Evolutionary conservation across 2,888 invertebrate species (phyloP), one percentile per base, ranked within the genome.

Genomic region (Dendrolimus pini): DNA sequence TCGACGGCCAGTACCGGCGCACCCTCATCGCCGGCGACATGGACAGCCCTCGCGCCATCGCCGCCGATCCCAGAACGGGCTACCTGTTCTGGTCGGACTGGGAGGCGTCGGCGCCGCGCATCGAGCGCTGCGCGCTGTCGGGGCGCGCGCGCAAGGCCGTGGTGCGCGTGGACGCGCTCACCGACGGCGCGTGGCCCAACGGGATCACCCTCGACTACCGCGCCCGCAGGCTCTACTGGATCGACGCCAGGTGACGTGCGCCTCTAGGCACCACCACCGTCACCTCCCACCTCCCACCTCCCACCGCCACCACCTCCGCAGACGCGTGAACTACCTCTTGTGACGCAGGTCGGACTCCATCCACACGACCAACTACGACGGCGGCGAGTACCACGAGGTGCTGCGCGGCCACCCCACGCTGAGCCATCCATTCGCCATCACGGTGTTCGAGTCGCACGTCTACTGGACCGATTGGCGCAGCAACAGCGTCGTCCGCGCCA

Each of bases 391-490:
- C 74, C 92, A 93, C 67, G 89, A 91, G 70, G 93, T 96, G 62
- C 89, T 97, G 70, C 92, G 93, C 62, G 94, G 94, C 57, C 95
- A 95, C 78, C 94, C 95, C 60, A 93, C 94, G 69, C 87, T 96
- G 58, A 94, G 96, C 55, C 98, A 98, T 91, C 97, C 98, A 0
- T 98, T 98, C 90, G 96, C 97, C 55, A 94, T 98, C 64, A 93
- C 96, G 0, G 91, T 97, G 60, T 97, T 95, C 88, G 97, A 96
- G 77, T 94, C 95, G 74, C 94, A 95, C 82, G 94, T 98, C 10
- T 98, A 96, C 88, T 98, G 97, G 97, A 97, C 97, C 0, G 98
- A 98, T 87, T 98, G 98, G 98, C 92, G 96, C 64, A 94, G 94
- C 59, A 96, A 96, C 79, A 94, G 96, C 62, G 95, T 98, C 3